These are phyloP conservation scores for Phocides pigmalion DNA, from an alignment of 1,140 invertebrate species.

Conservation along the genomic window DNA sequence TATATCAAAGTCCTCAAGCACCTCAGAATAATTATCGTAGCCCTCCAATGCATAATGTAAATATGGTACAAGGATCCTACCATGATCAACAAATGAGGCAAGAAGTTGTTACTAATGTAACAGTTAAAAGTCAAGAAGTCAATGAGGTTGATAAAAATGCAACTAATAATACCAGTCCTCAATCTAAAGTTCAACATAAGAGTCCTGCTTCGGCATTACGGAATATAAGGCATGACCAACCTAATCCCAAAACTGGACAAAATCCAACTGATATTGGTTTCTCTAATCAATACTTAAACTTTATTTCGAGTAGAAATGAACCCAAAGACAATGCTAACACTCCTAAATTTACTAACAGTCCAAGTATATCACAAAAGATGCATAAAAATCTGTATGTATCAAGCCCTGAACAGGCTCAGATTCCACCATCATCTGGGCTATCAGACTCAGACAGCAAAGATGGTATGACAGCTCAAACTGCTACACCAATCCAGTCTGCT, in stretches of 20 bases:
- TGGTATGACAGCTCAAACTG: slow-evolving; percentile 71
- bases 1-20: slow-evolving; percentile 72
- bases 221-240: slow-evolving; percentile 77
- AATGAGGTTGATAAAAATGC: slow-evolving; percentile 53
- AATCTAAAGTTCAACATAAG: slow-evolving; percentile 51
- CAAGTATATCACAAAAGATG: slow-evolving; percentile 83
- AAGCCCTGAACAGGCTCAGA: slow-evolving; percentile 81
- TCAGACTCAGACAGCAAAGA: slow-evolving; percentile 78
- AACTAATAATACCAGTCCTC: slow-evolving; percentile 49
- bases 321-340: slow-evolving; percentile 82
- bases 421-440: slow-evolving; percentile 74
- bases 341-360: slow-evolving; percentile 80
- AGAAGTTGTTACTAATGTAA: slow-evolving; percentile 44
- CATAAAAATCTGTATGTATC: slow-evolving; percentile 83
- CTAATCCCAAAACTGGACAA: slow-evolving; percentile 64
- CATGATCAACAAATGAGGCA: slow-evolving; percentile 52
- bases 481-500: slow-evolving; percentile 71
- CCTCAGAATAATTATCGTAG: slow-evolving; percentile 59
- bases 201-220: slow-evolving; percentile 72
- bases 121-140: slow-evolving; percentile 47
- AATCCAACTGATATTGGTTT: slow-evolving; percentile 74
- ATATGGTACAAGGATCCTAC: slow-evolving; percentile 40
- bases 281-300: slow-evolving; percentile 79
- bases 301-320: slow-evolving; percentile 80
- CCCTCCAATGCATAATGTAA: slow-evolving; percentile 47